Evolutionary conservation across 2,113 vertebrate genomes (phyloP).

Genomic region (Progne subis): DNA sequence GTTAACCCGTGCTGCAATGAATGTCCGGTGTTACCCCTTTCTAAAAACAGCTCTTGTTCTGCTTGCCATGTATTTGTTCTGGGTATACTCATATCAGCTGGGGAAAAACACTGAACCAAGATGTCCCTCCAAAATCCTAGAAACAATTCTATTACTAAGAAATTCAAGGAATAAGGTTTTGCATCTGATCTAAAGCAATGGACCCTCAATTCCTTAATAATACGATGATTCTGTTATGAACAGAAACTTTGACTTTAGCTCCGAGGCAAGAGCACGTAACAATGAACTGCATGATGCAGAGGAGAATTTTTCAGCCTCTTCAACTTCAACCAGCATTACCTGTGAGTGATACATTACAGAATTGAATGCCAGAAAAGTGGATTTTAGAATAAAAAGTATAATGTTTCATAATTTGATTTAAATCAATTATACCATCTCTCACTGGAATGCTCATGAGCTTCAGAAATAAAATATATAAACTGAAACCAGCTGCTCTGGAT

Average conservation of each 20-base stretch:
- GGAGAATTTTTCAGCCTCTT: not conserved
- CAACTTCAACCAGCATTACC: slow-evolving; percentile 65
- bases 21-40: slow-evolving; percentile 8
- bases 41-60: slow-evolving; percentile 30
- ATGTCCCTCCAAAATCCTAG: slow-evolving; percentile 22
- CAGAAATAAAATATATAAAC: slow-evolving; percentile 81
- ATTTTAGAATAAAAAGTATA: slow-evolving; percentile 78
- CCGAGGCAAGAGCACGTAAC: not conserved
- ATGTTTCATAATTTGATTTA: slow-evolving; percentile 84
- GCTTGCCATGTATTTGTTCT: slow-evolving; percentile 13
- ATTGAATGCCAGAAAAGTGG: slow-evolving; percentile 70
- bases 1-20: slow-evolving; percentile 28
- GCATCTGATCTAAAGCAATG: slow-evolving; percentile 10
- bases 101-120: slow-evolving; percentile 2
- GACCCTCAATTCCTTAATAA: not conserved
- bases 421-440: slow-evolving; percentile 85
- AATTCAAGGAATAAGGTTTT: not conserved
- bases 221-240: not conserved
- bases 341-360: slow-evolving; percentile 64
- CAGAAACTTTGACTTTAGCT: not conserved
- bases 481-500: slow-evolving; percentile 81
- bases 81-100: slow-evolving; percentile 13
- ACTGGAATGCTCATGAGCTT: slow-evolving; percentile 80
- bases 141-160: not conserved
- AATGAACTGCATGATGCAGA: not conserved